These are phyloP conservation scores for Catocala sponsa DNA, from an alignment of 2,888 invertebrate genomes.

Conservation along the genomic window DNA sequence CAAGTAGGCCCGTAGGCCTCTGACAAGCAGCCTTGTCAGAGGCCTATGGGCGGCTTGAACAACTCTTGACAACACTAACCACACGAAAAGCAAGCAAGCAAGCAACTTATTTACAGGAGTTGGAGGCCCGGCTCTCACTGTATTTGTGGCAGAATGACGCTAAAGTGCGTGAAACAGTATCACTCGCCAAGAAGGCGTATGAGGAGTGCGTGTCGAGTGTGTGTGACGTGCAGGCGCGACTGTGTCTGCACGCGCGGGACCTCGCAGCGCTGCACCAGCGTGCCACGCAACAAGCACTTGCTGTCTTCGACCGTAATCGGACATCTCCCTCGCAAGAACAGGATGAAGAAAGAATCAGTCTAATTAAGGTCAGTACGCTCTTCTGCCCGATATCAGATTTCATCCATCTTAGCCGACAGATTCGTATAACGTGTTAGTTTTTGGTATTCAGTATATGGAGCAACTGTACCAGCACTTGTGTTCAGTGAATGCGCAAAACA, in stretches of 20 bases:
- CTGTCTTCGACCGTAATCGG: conserved; percentile 25
- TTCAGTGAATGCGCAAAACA: conserved; percentile 25
- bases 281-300: conserved; percentile 12
- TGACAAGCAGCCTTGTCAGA: no score
- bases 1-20: no score
- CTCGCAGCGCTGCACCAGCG: conserved; percentile 22
- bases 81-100: no score
- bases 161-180: conserved; percentile 46
- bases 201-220: conserved; percentile 33
- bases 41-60: no score
- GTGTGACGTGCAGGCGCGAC: conserved; percentile 27
- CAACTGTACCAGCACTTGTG: conserved; percentile 17
- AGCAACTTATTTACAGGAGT: conserved; percentile 41
- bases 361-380: conserved; percentile 23
- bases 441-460: conserved; percentile 12
- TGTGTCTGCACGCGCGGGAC: conserved; percentile 43
- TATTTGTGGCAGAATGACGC: conserved; percentile 52
- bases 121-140: conserved; percentile 40
- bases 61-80: no score
- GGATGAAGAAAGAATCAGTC: conserved; percentile 23
- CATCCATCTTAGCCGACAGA: no score
- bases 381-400: neutral
- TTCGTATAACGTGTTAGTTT: neutral
- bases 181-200: conserved; percentile 42
- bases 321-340: conserved; percentile 11